Evolutionary conservation across 2,797 vertebrate species (phyloP).

Genomic region (Sparidentex hasta): DNA sequence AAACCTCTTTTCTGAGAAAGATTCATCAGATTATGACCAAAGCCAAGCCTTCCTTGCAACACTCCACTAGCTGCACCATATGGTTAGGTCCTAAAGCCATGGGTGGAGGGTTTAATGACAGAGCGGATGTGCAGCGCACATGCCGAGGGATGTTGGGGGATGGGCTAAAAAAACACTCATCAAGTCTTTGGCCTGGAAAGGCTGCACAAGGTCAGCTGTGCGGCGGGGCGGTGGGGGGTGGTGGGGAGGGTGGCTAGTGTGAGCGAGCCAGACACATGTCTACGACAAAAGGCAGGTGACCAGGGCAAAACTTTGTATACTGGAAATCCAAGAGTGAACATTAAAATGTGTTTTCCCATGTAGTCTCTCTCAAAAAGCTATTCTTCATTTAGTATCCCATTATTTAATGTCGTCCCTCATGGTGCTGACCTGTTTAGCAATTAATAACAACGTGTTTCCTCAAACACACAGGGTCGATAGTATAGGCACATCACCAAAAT

Average conservation of each 20-base stretch:
- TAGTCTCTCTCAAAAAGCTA: slow-evolving; percentile 1
- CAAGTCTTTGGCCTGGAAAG: slow-evolving; percentile 84
- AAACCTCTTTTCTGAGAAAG: slow-evolving; percentile 80
- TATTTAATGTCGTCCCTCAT: slow-evolving; percentile 15
- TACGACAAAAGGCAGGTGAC: slow-evolving; percentile 83
- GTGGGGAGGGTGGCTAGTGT: no score
- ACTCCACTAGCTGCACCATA: slow-evolving; percentile 83
- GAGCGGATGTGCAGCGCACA: slow-evolving; percentile 82
- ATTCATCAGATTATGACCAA: slow-evolving; percentile 83
- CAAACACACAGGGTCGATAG: slow-evolving; percentile 63
- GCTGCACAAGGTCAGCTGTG: slow-evolving; percentile 82
- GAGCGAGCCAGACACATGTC: slow-evolving; percentile 75
- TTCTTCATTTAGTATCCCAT: slow-evolving; percentile 14
- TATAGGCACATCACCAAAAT: slow-evolving; percentile 80
- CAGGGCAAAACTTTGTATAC: slow-evolving; percentile 55
- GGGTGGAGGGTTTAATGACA: slow-evolving; percentile 86
- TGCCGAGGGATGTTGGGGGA: slow-evolving; percentile 80
- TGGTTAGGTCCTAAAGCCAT: slow-evolving; percentile 87
- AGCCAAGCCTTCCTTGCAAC: slow-evolving; percentile 75
- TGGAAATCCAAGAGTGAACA: slow-evolving; percentile 33
- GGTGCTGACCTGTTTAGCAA: slow-evolving; percentile 58
- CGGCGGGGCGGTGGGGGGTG: slow-evolving; percentile 63
- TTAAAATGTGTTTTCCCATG: slow-evolving; percentile 16
- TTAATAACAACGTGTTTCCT: slow-evolving; percentile 67
- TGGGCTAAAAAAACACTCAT: slow-evolving; percentile 82